A percentile compares a stretch with the other conserved stretches of the same genome.
Conservation (phyloP, 2,888 invertebrate genomes). For the Cenopis cana region DNA sequence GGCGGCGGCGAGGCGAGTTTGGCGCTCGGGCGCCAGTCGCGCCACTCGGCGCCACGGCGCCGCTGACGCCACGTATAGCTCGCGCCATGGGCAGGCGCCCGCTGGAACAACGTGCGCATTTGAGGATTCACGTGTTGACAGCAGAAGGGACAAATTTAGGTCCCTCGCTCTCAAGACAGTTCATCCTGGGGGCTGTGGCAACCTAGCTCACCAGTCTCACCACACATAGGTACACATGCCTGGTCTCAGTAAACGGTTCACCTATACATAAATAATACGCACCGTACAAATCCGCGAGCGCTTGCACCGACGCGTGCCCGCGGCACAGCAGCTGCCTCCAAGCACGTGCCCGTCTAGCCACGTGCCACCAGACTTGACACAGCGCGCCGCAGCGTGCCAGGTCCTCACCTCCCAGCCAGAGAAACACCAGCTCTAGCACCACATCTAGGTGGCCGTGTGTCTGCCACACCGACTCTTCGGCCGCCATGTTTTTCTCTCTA, state of each 20-base stretch:
- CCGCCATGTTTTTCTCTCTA: background rate
- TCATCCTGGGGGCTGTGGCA: too few relatives aligned
- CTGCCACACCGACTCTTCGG: conserved; percentile 46
- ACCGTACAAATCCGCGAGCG: conserved; percentile 30
- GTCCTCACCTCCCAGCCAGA: conserved; percentile 54
- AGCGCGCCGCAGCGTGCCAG: conserved; percentile 64
- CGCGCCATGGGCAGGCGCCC: conserved; percentile 57
- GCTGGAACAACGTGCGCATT: conserved; percentile 21
- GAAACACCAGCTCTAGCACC: conserved; percentile 57
- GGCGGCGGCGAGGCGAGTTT: conserved; percentile 52
- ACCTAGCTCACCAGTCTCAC: too few relatives aligned
- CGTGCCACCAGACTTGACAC: conserved; percentile 61
- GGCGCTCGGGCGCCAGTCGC: conserved; percentile 40
- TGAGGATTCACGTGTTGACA: too few relatives aligned
- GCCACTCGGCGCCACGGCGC: conserved; percentile 53
- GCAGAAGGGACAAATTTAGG: too few relatives aligned
- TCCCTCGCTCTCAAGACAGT: too few relatives aligned
- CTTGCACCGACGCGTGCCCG: conserved; percentile 29
- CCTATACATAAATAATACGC: background rate
- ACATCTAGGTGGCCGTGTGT: conserved; percentile 44
- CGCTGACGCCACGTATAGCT: conserved; percentile 54
- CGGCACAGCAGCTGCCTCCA: conserved; percentile 62
- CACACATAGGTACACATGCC: too few relatives aligned
- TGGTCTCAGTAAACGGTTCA: too few relatives aligned
- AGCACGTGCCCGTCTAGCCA: conserved; percentile 54